phyloP scores from a whole-genome alignment of 1,140 invertebrate species.

The Heliconius hewitsoni region DNA sequence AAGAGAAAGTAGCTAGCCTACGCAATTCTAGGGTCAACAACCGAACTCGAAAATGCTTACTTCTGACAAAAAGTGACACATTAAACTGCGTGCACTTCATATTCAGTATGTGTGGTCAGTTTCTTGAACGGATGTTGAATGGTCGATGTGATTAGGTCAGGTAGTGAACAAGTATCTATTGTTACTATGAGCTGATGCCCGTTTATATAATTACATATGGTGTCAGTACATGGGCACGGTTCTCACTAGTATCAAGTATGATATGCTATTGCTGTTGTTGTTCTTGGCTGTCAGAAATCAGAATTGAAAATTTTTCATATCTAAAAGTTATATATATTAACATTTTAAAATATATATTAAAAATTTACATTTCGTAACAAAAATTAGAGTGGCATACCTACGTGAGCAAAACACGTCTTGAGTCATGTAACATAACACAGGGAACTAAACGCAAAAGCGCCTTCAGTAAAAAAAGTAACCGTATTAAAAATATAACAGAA shows the following conservation, averaged over 20 bases:
- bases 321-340: neutral
- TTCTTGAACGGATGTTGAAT: constrained; percentile 71
- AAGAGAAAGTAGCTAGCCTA: constrained; percentile 80
- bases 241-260: neutral
- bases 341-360: neutral
- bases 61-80: constrained; percentile 79
- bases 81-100: constrained; percentile 74
- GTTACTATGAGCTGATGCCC: constrained; percentile 38
- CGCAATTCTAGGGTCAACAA: constrained; percentile 79
- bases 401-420: constrained; percentile 2
- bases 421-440: constrained; percentile 47
- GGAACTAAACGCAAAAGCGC: constrained; percentile 53
- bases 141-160: constrained; percentile 67
- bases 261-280: neutral
- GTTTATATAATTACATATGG: constrained; percentile 1
- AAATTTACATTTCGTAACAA: neutral
- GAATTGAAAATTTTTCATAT: neutral
- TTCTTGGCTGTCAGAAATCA: neutral
- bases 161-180: constrained; percentile 55
- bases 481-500: constrained; percentile 74
- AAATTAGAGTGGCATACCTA: neutral
- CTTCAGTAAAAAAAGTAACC: constrained; percentile 68
- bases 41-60: constrained; percentile 78
- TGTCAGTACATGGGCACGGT: neutral
- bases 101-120: constrained; percentile 76